Evolutionary conservation across 2,888 invertebrate species (phyloP), one percentile per base, ranked within the genome.

Genomic region (Melanostoma mellinum): DNA sequence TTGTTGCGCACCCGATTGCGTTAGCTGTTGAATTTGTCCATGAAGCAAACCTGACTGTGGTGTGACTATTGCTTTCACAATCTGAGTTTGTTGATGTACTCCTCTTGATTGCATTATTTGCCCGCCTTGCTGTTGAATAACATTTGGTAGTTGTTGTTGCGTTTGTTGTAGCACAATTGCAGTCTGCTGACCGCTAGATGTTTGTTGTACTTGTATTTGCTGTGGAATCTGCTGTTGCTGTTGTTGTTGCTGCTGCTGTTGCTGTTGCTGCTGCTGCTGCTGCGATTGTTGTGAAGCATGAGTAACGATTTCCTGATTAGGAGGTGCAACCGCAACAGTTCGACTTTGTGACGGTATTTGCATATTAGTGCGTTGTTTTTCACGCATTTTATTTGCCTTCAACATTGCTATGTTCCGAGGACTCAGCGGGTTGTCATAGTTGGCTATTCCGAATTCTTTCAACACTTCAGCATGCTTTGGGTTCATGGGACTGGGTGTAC

Each of bases 341-440:
- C 93, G 92, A 87, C 93, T 93, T 75, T 92, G 91, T 9, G 92
- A 92, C 86, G 93, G 92, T 87, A 93, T 93, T 76, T 92, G 91
- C 80, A 93, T 93, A 0, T 92, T 92, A 78, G 94, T 94, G 85
- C 94, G 93, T 90, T 97, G 97, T 89, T 97, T 97, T 88, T 96
- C 94, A 8, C 96, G 88, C 86, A 97, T 94, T 87, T 98, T 94
- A 88, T 97, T 97, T 10, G 97, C 96, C 88, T 97, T 93, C 77
- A 95, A 93, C 35, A 94, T 92, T 10, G 97, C 97, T 65, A 97
- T 95, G 88, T 96, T 96, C 86, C 95, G 93, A 0, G 98, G 97
- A 86, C 95, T 93, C 61, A 97, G 92, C 4, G 98, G 98, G 89
- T 93, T 94, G 88, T 98, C 98, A 89, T 97, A 96, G 87, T 95